Evolutionary conservation across 2,888 invertebrate genomes (phyloP), one percentile per base, ranked within the genome.

Genomic region (Dolomedes plantarius): DNA sequence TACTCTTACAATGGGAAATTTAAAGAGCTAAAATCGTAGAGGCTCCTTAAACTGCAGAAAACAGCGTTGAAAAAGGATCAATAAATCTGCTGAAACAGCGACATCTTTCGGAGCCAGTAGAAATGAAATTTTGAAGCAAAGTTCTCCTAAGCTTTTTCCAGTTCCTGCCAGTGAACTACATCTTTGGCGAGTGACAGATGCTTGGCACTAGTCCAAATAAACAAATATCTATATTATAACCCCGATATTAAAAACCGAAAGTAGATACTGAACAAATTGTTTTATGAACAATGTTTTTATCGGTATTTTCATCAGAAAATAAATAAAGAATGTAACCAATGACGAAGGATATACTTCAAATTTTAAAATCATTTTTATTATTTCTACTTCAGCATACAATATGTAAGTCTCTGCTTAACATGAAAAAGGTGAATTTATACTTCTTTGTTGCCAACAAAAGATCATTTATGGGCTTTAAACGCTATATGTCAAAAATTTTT

Each of bases 1-100:
- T n/a, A n/a, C n/a, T n/a, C n/a, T n/a, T n/a, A n/a, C n/a, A n/a
- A n/a, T n/a, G n/a, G n/a, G n/a, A n/a, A n/a, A n/a, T n/a, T n/a
- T n/a, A n/a, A n/a, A n/a, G n/a, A n/a, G n/a, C n/a, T n/a, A n/a
- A n/a, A n/a, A n/a, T n/a, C n/a, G n/a, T n/a, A n/a, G 16, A 80
- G 36, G 64, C 78, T 81, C 74, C 64, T 74, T 56, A 62, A 36
- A 72, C 29, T 19, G 50, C 29, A 68, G 41, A 46, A 74, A 16
- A 32, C 27, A 62, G n/a, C n/a, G n/a, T 82, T 36, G 23, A 32
- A 81, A 80, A 75, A 79, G 71, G 76, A 82, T 82, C 75, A 71
- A 82, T 36, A 56, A 41, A 46, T 64, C 75, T 56, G 31, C n/a
- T n/a, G n/a, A n/a, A n/a, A n/a, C 27, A 82, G 82, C 75, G 82